A percentile compares a stretch with the other conserved stretches of the same genome.
Conservation (phyloP, 2,113 vertebrate species). For the Salvelinus fontinalis region DNA sequence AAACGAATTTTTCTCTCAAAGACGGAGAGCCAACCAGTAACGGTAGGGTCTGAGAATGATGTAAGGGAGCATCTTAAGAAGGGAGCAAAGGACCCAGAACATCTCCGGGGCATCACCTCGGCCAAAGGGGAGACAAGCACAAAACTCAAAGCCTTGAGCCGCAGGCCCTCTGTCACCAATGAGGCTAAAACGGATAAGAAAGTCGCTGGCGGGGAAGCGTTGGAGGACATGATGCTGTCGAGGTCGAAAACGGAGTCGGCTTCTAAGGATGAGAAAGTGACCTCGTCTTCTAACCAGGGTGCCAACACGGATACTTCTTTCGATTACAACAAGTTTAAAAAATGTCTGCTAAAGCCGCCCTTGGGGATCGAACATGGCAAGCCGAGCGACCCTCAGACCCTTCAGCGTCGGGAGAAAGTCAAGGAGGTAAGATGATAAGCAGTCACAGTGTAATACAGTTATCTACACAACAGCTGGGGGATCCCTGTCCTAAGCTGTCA, state of each 20-base stretch:
- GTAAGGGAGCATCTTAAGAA: slow-evolving; percentile 68
- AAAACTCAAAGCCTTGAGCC: slow-evolving; percentile 60
- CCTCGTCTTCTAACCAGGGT: slow-evolving; percentile 23
- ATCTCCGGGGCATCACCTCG: slow-evolving; percentile 57
- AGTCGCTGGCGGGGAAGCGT: slow-evolving; percentile 56
- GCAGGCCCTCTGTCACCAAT: slow-evolving; percentile 58
- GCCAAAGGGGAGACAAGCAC: slow-evolving; percentile 59
- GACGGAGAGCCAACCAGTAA: slow-evolving; percentile 71
- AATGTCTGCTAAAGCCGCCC: slow-evolving; percentile 79
- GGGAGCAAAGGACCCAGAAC: slow-evolving; percentile 59
- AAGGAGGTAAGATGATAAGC: slow-evolving; percentile 81
- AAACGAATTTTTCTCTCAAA: slow-evolving; percentile 88
- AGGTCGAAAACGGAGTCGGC: slow-evolving; percentile 53
- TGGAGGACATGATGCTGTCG: slow-evolving; percentile 64
- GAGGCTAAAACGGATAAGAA: slow-evolving; percentile 66
- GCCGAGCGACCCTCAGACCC: slow-evolving; percentile 72
- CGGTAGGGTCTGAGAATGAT: slow-evolving; percentile 71
- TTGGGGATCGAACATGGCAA: slow-evolving; percentile 71
- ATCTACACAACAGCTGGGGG: neutral
- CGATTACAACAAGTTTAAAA: slow-evolving; percentile 76
- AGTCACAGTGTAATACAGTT: neutral
- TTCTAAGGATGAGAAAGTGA: slow-evolving; percentile 38
- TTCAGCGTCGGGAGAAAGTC: slow-evolving; percentile 84
- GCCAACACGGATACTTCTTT: slow-evolving; percentile 59
- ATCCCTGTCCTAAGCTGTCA: neutral